These are phyloP conservation scores for Sibirionetta formosa DNA, from an alignment of 2,797 vertebrate species.

Conservation along the genomic window DNA sequence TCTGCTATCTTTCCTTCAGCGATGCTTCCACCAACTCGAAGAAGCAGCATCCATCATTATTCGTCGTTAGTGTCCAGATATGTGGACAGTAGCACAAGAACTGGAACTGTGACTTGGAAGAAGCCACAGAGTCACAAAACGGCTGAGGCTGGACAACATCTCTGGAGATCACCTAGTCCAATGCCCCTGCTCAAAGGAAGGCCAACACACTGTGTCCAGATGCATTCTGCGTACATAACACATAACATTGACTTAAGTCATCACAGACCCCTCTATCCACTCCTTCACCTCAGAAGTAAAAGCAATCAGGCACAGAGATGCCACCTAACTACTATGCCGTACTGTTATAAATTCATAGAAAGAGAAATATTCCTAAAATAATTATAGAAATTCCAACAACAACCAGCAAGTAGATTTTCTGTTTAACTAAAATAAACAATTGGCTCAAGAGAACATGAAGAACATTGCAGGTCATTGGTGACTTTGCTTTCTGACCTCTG, in stretches of 20 bases:
- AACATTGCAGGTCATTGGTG: not conserved
- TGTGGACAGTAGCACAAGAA: not conserved
- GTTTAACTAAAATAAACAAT: not conserved
- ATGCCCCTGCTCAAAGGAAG: not conserved
- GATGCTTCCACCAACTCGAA: not conserved
- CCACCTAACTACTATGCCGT: not conserved
- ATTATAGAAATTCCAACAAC: not conserved
- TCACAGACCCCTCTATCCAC: not conserved
- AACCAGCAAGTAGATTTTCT: not conserved
- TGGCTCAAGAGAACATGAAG: not conserved
- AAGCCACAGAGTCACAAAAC: not conserved
- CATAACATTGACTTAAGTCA: accelerated
- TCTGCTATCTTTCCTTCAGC: not conserved
- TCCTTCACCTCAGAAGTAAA: not conserved
- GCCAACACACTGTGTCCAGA: not conserved
- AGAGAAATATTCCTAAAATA: not conserved
- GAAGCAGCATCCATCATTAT: not conserved
- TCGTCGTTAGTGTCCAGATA: not conserved
- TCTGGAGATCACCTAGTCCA: not conserved
- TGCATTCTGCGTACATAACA: not conserved
- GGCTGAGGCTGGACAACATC: not conserved
- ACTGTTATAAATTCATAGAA: not conserved
- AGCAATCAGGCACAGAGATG: not conserved
- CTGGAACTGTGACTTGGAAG: not conserved
- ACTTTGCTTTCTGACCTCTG: not conserved